These are phyloP conservation scores for Sus scrofa DNA, from an alignment of 2,113 vertebrate genomes.

Conservation along the genomic window T2T-Sscrofa CM000817.6:38956001-38956500, in stretches of 20 bases:
- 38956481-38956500: neutral
- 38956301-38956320: constrained; percentile 22
- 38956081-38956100: constrained; percentile 1
- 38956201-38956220: neutral
- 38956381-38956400: neutral
- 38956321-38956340: constrained; percentile 24
- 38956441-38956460: neutral
- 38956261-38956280: constrained; percentile 16
- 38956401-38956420: neutral
- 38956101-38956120: constrained; percentile 3
- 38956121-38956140: constrained; percentile 34
- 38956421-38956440: neutral
- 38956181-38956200: neutral
- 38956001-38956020: no score
- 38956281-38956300: neutral
- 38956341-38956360: constrained; percentile 39
- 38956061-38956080: constrained; percentile 42
- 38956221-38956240: neutral
- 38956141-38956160: constrained; percentile 41
- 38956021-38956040: no score
- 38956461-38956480: neutral
- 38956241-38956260: constrained; percentile 24
- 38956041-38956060: neutral
- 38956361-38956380: constrained; percentile 49
- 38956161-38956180: neutral